Evolutionary conservation across 1,140 invertebrate species (phyloP), one percentile per base, ranked within the genome.

Genomic region (Cyphomyrmex costatus): DNA sequence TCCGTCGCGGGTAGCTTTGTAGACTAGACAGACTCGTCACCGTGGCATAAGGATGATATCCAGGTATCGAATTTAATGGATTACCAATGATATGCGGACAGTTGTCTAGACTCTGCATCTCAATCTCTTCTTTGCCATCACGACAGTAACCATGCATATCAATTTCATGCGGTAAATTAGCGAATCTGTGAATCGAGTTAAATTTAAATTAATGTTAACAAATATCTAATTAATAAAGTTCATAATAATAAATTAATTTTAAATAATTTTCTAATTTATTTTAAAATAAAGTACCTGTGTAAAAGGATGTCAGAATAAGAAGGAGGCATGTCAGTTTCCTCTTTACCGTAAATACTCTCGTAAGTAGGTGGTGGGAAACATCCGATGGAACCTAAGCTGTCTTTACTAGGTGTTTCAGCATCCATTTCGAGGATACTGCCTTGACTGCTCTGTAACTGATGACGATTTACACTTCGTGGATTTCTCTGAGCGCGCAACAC

Each of bases 341-440:
- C 93, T 76, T 94, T 94, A 0, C 95, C 95, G 30, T 95, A 95
- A 42, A 95, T 95, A 49, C 95, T 95, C 19, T 95, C 95, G 36
- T 95, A 95, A 2, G 95, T 94, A 7, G 95, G 95, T 0, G 95
- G 95, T 10, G 94, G 95, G 71, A 95, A 93, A 56, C 93, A 94
- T 1, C 93, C 93, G 36, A 94, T 56, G 2, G 94, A 94, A 14
- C 93, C 93, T 14, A 94, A 83, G 33, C 94, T 94, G 16, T 95
- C 94, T 74, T 95, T 95, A 56, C 94, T 94, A 0, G 93, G 93
- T 16, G 94, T 95, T 78, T 95, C 94, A 0, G 93, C 93, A 60
- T 95, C 94, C 92, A 95, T 94, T 71, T 94, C 94, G 3, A 94
- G 74, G 21, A 94, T 93, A 56, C 94, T 94, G 36, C 92, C 93